Base-by-base conservation (phyloP, 2,113 vertebrate genomes). In the Neodontobutis hainanensis region DNA sequence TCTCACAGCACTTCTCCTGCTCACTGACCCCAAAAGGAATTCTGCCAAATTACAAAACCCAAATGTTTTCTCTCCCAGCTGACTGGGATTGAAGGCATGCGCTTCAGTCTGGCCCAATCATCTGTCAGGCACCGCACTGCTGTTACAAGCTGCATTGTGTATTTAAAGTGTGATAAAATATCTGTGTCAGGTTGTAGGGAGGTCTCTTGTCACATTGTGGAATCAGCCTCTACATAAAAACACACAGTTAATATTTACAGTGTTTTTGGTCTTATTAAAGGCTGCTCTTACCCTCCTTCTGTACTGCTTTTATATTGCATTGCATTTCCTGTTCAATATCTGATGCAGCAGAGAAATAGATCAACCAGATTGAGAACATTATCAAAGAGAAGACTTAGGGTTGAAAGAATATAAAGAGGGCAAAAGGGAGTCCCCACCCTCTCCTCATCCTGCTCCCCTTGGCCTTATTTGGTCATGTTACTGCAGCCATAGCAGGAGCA, bases 401-500 rank as follows among this genome's bases (percentile, higher is more conserved):
- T 86, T 85, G 78, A 73, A 57, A 81, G 65, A 81, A 72, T 58
- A 71, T 80, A 1, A 38, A 63, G 48, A 34, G 52, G 55, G 59
- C 57, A 42, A 57, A 77, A 65, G 78, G 78, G 85, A 85, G 81
- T 85, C 82, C 80, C 84, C 78, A 78, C 88, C 83, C 62, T 70
- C 55, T 64, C 63, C 32, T 77, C 75, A 48, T 80, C 85, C 67
- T 75, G 79, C 87, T 90, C 85, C 81, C 84, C 74, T 82, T 72
- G 86, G 92, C 92, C 96, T 95, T 98, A 93, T 98, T 95, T 96
- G 96, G 96, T 95, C 86, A 92, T 88, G 77, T 91, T 52, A 68
- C 82, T 59, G 90, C 82, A 15, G 73, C 87, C 65, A 72, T 50
- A 66, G 78, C 82, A 70, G 83, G 62, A 84, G 65, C 61, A 74